Base-by-base conservation (phyloP, 23 tunicate species). In the Styela clava region DNA sequence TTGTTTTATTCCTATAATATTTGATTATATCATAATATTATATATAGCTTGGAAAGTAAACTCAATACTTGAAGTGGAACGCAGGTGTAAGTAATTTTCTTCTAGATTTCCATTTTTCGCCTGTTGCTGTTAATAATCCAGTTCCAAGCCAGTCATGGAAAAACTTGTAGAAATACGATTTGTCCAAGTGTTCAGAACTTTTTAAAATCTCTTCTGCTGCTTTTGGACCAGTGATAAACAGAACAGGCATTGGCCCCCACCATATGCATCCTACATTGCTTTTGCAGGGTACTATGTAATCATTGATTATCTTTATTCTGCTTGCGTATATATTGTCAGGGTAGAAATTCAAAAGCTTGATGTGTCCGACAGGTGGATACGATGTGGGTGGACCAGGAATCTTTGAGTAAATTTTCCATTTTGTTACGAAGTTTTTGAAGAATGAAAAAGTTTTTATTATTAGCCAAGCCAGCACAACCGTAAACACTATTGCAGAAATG, bases 31-130 rank as follows among this genome's bases (percentile, higher is more conserved):
- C n/a, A n/a, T n/a, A n/a, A n/a, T n/a, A n/a, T n/a, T n/a, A n/a
- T n/a, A n/a, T n/a, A n/a, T n/a, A n/a, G n/a, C n/a, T n/a, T n/a
- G n/a, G n/a, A n/a, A n/a, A n/a, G n/a, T n/a, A n/a, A n/a, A n/a
- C n/a, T n/a, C n/a, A n/a, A n/a, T 44, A 76, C 81, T 30, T 84
- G 79, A 91, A 91, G 79, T 96, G 99, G 85, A 96, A 96, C 2
- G 94, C 73, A 5, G 99, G 99, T 5, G 99, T 96, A 12, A 96
- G 73, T 12, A 96, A 78, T 35, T 94, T 65, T 33, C 99, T 68
- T 62, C 99, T 62, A 31, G 79, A 84, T 72, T 91, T 78, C 99
- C 99, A 96, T 62, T 96, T 96, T 62, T 84, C 83, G 20, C 99
- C 99, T 2, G 34, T 31, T 24, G 98, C 80, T 26, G 94, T 93